Evolutionary conservation across 2,113 vertebrate genomes (phyloP).

Genomic region (Nothobranchius furzeri): DNA sequence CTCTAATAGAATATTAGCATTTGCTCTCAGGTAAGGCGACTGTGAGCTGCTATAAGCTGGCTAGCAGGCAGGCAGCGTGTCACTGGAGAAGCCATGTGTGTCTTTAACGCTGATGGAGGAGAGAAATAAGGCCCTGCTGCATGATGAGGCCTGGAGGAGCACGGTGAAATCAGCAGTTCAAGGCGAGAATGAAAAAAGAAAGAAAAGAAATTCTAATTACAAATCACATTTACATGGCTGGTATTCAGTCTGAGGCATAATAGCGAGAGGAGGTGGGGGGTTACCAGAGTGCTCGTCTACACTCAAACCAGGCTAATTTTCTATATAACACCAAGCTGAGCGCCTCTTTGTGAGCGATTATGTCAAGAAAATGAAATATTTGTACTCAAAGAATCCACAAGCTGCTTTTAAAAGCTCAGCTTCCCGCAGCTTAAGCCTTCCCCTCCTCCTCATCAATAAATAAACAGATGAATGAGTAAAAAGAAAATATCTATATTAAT

Average conservation of each 20-base stretch:
- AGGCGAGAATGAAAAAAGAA: constrained; percentile 3
- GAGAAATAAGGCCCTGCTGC: constrained; percentile 35
- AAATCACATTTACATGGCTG: constrained; percentile 27
- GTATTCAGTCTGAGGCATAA: constrained; percentile 13
- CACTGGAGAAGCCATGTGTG: constrained; percentile 67
- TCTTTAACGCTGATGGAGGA: constrained; percentile 61
- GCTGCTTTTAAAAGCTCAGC: constrained; percentile 40
- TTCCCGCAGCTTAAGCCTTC: constrained; percentile 65
- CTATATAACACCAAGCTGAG: constrained; percentile 8
- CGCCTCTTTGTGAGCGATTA: constrained; percentile 1
- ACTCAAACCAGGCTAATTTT: constrained; percentile 14
- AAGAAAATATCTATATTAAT: constrained; percentile 35
- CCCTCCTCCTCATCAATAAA: constrained; percentile 75
- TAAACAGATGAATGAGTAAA: constrained; percentile 58
- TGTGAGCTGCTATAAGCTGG: constrained; percentile 72
- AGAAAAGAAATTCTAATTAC: constrained; percentile 12
- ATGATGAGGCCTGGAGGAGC: constrained; percentile 45
- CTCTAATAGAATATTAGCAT: constrained; percentile 90
- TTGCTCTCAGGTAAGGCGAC: constrained; percentile 83
- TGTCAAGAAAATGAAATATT: not conserved
- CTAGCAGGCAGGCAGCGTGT: constrained; percentile 57
- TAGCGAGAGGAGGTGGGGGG: constrained; percentile 9
- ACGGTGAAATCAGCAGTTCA: not conserved
- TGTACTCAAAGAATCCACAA: constrained; percentile 17
- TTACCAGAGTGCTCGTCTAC: constrained; percentile 19